Conservation (phyloP, 2,888 invertebrate species). For the Ditula angustiorana region DNA sequence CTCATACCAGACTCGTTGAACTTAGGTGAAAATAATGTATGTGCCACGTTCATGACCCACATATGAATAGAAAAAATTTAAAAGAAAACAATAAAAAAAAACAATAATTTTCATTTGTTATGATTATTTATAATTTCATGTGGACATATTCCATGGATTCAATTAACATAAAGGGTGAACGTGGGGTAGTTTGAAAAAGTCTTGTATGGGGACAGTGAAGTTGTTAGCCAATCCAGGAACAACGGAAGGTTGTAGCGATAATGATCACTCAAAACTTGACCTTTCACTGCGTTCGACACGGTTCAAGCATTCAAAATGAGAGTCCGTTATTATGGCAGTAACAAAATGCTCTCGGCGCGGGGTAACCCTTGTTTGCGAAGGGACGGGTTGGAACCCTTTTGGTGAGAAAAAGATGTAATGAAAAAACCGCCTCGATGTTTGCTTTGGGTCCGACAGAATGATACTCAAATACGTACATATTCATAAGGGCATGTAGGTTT, state of each 20-base stretch:
- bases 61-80: no score
- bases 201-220: no score
- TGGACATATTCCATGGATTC: no score
- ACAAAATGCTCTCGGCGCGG: slow-evolving; percentile 3
- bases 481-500: neutral
- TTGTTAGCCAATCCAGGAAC: no score
- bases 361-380: slow-evolving; percentile 12
- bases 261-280: neutral
- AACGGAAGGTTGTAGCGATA: neutral
- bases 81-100: no score
- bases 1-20: no score
- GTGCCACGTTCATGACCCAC: no score
- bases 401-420: slow-evolving; percentile 11
- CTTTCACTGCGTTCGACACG: slow-evolving; percentile 2
- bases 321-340: slow-evolving; percentile 8
- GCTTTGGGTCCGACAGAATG: neutral
- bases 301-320: slow-evolving; percentile 8
- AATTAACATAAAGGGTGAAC: no score
- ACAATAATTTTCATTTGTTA: no score
- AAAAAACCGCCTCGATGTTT: slow-evolving; percentile 16
- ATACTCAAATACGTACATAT: slow-evolving; percentile 7
- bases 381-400: slow-evolving; percentile 8
- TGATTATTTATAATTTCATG: no score
- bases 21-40: no score
- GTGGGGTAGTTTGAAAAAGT: no score